Evolutionary conservation across 2,113 vertebrate species (phyloP), one percentile per base, ranked within the genome.

Genomic region (Calonectris borealis): DNA sequence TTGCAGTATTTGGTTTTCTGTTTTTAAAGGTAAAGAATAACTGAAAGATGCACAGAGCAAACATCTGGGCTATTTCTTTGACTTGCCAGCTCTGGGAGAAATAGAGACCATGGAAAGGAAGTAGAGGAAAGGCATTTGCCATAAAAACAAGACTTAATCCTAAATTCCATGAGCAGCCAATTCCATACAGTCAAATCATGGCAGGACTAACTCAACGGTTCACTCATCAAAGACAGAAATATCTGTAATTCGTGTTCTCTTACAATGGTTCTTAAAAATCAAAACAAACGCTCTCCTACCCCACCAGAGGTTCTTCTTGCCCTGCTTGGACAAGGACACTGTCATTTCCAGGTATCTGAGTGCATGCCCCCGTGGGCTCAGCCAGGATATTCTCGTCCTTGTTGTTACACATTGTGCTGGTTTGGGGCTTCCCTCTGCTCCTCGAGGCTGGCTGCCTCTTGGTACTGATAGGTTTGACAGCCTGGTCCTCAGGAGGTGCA

Each of bases 341-440:
- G 34, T 19, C 6, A 26, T 29, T 64, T 93, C 36, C 65, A 26
- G 4, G 10, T 38, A 32, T 18, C 6, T 26, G 24, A 18, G 5
- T 7, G 5, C 13, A 11, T 8, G 36, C 1, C 15, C 42, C 38
- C 0, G 0, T 22, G n/a, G 19, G 17, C 14, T 77, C 22, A 13
- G 27, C 36, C 48, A 36, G 25, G 27, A 52, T 7, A n/a, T 71
- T 65, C 48, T 77, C 0, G 1, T 19, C 27, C 14, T 24, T 57
- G 10, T 20, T 76, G 11, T 48, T 44, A 14, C 17, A 27, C 13
- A 1, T 6, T 11, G 8, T 9, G 16, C 6, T 48, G 29, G 2
- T 48, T 42, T 46, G 25, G 29, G 26, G 36, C 20, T 92, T 66
- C 34, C 26, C 13, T 40, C 58, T 44, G 8, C 34, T 51, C n/a